phyloP scores from a whole-genome alignment of 2,113 vertebrate species.

The Bolborhynchus lineola region DNA sequence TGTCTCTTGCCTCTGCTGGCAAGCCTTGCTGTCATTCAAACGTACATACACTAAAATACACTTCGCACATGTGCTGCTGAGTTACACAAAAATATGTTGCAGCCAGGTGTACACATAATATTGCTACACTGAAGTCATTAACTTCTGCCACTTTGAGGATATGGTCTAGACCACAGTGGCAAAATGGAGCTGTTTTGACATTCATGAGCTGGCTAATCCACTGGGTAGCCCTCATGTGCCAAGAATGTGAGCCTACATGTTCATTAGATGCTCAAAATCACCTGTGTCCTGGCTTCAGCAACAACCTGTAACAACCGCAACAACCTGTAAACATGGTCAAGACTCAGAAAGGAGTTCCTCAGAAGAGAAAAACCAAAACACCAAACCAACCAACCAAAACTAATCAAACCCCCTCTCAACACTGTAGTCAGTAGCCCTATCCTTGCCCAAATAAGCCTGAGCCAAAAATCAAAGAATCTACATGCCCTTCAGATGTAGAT shows the following conservation, averaged over 20 bases:
- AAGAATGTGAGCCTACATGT: neutral
- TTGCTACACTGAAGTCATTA: neutral
- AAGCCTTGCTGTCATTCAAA: neutral
- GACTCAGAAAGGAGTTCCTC: neutral
- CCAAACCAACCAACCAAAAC: neutral
- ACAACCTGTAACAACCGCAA: neutral
- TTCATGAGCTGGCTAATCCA: neutral
- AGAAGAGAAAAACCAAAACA: neutral
- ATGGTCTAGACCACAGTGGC: neutral
- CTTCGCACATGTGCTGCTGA: neutral
- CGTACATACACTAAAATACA: neutral
- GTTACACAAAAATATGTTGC: neutral
- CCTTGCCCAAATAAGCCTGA: neutral
- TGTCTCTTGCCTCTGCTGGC: neutral
- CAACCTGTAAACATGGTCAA: neutral
- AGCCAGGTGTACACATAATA: rapidly evolving
- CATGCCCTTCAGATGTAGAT: neutral
- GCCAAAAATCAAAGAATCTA: neutral
- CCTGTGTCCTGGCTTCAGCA: neutral
- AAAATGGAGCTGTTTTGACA: neutral
- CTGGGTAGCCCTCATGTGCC: neutral
- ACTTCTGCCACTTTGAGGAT: neutral
- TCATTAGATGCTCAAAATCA: neutral
- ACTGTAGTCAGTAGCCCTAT: neutral
- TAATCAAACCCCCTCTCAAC: neutral